Percentiles rank a stretch among this genome's conserved stretches.
phyloP scores from a whole-genome alignment of 2,797 vertebrate genomes.

The Sebastes vulpes region DNA sequence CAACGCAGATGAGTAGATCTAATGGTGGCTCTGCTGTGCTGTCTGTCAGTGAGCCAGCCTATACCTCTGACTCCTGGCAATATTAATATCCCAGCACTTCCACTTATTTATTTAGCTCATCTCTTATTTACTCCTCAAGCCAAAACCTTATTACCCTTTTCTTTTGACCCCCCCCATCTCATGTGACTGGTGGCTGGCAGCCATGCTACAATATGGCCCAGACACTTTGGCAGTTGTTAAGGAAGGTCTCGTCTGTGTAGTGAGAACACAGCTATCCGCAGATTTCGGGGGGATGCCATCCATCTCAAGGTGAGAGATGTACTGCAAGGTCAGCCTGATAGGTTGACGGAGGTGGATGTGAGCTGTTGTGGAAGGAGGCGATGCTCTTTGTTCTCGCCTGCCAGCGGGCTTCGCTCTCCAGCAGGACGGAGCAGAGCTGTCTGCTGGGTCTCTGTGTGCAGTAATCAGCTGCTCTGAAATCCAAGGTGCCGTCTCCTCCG shows the following conservation, averaged over 20 bases:
- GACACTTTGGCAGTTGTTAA: conserved; percentile 60
- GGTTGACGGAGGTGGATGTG: conserved; percentile 47
- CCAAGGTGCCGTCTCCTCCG: conserved; percentile 24
- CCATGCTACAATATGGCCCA: conserved; percentile 23
- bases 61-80: conserved; percentile 40
- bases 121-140: conserved; percentile 58
- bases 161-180: background rate
- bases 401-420: conserved; percentile 33
- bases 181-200: conserved; percentile 15
- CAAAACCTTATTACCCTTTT: conserved; percentile 43
- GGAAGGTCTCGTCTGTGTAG: conserved; percentile 10
- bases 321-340: conserved; percentile 69
- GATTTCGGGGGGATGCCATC: conserved; percentile 45
- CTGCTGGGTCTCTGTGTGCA: conserved; percentile 25
- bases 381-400: conserved; percentile 30
- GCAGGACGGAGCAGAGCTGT: conserved; percentile 17
- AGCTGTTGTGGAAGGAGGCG: conserved; percentile 21
- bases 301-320: conserved; percentile 67
- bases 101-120: conserved; percentile 69
- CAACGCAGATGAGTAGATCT: conserved; percentile 49
- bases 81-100: conserved; percentile 62
- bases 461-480: conserved; percentile 41
- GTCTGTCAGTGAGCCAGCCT: conserved; percentile 28
- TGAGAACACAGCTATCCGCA: conserved; percentile 26
- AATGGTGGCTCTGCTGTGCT: conserved; percentile 35